phyloP scores from a whole-genome alignment of 2,797 vertebrate genomes.

The Brachymystax lenok region DNA sequence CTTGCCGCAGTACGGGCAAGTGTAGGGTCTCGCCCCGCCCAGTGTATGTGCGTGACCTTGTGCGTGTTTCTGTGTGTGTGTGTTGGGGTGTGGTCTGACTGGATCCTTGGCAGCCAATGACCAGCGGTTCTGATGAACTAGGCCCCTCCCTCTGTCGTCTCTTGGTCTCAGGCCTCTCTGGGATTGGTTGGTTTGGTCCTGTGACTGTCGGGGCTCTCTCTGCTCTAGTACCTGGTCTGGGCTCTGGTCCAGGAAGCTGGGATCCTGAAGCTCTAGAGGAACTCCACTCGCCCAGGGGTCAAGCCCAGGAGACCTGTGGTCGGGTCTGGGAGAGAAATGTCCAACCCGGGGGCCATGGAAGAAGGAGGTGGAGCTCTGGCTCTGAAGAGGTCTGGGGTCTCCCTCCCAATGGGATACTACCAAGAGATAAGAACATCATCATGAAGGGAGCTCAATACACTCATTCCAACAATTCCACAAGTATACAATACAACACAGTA shows the following conservation, averaged over 20 bases:
- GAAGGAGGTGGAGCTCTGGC: slow-evolving; percentile 56
- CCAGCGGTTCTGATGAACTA: slow-evolving; percentile 44
- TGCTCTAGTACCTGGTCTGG: slow-evolving; percentile 46
- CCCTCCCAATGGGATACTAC: slow-evolving; percentile 65
- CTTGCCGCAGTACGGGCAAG: slow-evolving; percentile 75
- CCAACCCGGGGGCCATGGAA: slow-evolving; percentile 66
- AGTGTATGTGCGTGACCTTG: slow-evolving; percentile 36
- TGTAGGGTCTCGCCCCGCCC: slow-evolving; percentile 65
- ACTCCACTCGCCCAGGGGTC: slow-evolving; percentile 40
- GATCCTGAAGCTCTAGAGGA: slow-evolving; percentile 48
- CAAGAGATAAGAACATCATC: slow-evolving; percentile 14
- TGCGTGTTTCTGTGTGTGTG: slow-evolving; percentile 51
- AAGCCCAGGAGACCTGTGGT: slow-evolving; percentile 60
- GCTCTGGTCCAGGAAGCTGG: slow-evolving; percentile 62
- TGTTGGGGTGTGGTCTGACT: slow-evolving; percentile 55
- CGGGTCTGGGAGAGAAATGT: slow-evolving; percentile 59
- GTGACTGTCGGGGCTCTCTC: slow-evolving; percentile 43
- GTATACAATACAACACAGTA: too few relatives aligned
- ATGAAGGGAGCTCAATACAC: not conserved
- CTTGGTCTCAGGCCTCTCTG: slow-evolving; percentile 52
- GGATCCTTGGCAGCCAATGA: slow-evolving; percentile 59
- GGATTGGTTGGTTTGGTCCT: slow-evolving; percentile 38
- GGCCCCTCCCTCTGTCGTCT: slow-evolving; percentile 52
- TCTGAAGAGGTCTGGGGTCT: slow-evolving; percentile 45
- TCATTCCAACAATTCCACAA: too few relatives aligned